Percentiles rank a stretch among this genome's conserved stretches.
Evolutionary conservation across 2,797 vertebrate species (phyloP).

Genomic region (Chaunax sp.): DNA sequence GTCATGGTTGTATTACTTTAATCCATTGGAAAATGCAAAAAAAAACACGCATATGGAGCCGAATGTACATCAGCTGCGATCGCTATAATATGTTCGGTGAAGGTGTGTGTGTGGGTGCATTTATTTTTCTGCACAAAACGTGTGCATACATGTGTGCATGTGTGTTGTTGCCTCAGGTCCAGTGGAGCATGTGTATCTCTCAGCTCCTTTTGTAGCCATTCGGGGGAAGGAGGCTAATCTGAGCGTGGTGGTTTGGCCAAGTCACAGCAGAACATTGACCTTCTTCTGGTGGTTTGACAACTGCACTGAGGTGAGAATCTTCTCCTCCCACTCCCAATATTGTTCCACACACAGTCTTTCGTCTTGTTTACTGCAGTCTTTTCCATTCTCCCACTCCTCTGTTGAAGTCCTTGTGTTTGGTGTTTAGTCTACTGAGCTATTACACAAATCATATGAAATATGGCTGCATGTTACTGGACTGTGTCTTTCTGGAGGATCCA

Average conservation of each 20-base stretch:
- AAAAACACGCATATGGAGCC: conserved; percentile 41
- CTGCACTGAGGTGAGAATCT: conserved; percentile 90
- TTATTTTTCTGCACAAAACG: conserved; percentile 18
- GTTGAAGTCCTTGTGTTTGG: conserved; percentile 19
- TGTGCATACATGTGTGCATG: conserved; percentile 31
- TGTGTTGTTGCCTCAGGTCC: conserved; percentile 84
- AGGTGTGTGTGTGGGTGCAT: conserved; percentile 23
- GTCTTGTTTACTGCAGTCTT: conserved; percentile 21
- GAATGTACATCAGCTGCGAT: conserved; percentile 41
- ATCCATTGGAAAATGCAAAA: conserved; percentile 44
- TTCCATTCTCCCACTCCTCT: conserved; percentile 17
- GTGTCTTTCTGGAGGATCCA: conserved; percentile 38
- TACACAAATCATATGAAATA: conserved; percentile 47
- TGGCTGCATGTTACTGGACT: conserved; percentile 31
- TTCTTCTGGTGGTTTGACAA: conserved; percentile 99
- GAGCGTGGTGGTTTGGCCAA: conserved; percentile 94
- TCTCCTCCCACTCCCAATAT: conserved; percentile 27
- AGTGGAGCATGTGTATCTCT: conserved; percentile 91
- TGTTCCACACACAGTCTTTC: conserved; percentile 21
- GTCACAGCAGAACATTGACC: conserved; percentile 90
- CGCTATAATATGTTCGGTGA: conserved; percentile 21
- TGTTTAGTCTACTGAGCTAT: conserved; percentile 44
- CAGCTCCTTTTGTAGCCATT: conserved; percentile 90
- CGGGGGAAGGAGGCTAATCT: conserved; percentile 92
- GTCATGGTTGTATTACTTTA: conserved; percentile 51